phyloP scores from a whole-genome alignment of 2,888 invertebrate genomes.

The Apamea sordens region DNA sequence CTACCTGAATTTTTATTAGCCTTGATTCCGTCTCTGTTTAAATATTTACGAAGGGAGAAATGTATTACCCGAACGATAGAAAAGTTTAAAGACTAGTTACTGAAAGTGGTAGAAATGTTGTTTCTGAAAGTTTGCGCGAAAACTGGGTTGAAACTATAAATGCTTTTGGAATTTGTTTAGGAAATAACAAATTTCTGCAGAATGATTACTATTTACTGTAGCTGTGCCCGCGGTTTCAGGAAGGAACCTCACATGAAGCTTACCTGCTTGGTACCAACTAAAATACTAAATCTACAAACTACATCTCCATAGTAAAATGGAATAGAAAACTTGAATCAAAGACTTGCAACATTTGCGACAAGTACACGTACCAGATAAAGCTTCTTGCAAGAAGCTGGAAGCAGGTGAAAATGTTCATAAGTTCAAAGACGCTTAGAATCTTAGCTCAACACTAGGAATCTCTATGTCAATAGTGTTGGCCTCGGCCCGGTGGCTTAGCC shows the following conservation, averaged over 20 bases:
- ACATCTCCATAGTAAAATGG: background rate
- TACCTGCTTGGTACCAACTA: background rate
- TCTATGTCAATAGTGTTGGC: constrained; percentile 52
- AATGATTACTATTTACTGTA: background rate
- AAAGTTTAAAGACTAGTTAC: constrained; percentile 33
- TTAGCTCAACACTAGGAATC: constrained; percentile 27
- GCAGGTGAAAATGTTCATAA: constrained; percentile 7
- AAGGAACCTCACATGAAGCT: background rate
- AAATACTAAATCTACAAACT: background rate
- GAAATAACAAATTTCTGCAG: constrained; percentile 10
- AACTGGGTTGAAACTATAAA: constrained; percentile 38
- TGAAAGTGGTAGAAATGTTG: constrained; percentile 25
- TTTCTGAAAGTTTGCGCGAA: constrained; percentile 29
- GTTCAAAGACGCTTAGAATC: constrained; percentile 32
- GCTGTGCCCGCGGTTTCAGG: too few relatives aligned
- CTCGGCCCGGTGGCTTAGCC: constrained; percentile 27
- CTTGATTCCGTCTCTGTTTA: constrained; percentile 22
- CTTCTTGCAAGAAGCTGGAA: background rate
- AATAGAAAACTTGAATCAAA: background rate
- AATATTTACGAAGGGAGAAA: constrained; percentile 38
- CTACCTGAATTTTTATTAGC: constrained; percentile 55
- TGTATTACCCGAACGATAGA: constrained; percentile 35
- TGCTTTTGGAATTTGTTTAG: constrained; percentile 26
- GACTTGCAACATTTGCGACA: background rate
- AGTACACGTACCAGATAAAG: background rate